Conservation (phyloP, 2,888 invertebrate genomes). For the Tipula vernalis region DNA sequence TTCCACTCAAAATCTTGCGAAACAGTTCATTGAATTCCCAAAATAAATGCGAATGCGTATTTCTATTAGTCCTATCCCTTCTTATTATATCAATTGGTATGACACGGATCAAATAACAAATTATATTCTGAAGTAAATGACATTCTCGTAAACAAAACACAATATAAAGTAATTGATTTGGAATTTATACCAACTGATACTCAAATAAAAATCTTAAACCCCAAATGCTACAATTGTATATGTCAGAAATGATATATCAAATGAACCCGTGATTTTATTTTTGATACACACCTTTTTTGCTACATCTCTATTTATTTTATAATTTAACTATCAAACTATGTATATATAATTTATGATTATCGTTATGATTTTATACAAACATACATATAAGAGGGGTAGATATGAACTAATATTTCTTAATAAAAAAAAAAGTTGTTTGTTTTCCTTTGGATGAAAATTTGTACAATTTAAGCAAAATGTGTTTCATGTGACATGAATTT, state of each 20-base stretch:
- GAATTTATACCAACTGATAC: neutral
- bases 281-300: neutral
- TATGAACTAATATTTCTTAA: neutral
- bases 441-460: neutral
- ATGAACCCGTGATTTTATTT: neutral
- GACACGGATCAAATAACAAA: neutral
- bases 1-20: neutral
- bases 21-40: neutral
- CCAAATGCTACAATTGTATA: neutral
- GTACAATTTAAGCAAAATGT: neutral
- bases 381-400: neutral
- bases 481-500: neutral
- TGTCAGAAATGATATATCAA: neutral
- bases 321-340: neutral
- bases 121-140: neutral
- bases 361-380: neutral
- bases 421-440: neutral
- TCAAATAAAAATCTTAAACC: neutral
- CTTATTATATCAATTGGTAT: neutral
- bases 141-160: neutral
- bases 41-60: neutral
- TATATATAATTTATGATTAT: neutral
- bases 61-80: neutral
- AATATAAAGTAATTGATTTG: neutral
- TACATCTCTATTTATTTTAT: neutral